Evolutionary conservation across 2,113 vertebrate species (phyloP), one percentile per base, ranked within the genome.

Genomic region (Saguinus midas): DNA sequence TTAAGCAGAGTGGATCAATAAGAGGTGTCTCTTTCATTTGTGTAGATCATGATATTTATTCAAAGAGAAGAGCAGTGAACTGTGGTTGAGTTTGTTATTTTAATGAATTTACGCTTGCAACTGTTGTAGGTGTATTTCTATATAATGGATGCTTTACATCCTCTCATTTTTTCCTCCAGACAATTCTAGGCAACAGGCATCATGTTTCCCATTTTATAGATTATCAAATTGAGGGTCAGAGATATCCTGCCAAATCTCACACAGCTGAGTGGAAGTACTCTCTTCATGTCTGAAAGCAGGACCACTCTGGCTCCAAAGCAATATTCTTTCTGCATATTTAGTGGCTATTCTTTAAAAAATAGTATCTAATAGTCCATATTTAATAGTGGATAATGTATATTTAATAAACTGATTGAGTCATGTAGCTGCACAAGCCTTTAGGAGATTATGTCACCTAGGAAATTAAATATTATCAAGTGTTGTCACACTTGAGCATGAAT

Each of bases 41-140:
- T 85, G 80, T 87, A 88, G 35, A 84, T 70, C 57, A 37, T 92
- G 81, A 84, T 90, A 40, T 76, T 95, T 92, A 92, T 92, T 96
- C 72, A 87, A 89, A 87, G 85, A 80, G 86, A 97, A 86, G 16
- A 6, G 40, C 52, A 82, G 43, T 45, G 61, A 81, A 94, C 45
- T 50, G 25, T 57, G 52, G 66, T 37, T 68, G 48, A 50, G 48
- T 76, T 70, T 64, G 70, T 92, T 96, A 83, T 58, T 93, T 90
- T 96, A 90, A 96, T 75, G 90, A 80, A 96, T 84, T 87, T 27
- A 92, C 25, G 82, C 20, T 20, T 75, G 35, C 35, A 52, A 45
- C 64, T 85, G 11, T 84, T 87, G 76, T 90, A 61, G 35, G 25
- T 9, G 12, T 91, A 37, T 90, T 73, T 12, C 76, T 80, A 17